Base-by-base conservation (phyloP, 2,113 vertebrate species). In the Ornithorhynchus anatinus region DNA sequence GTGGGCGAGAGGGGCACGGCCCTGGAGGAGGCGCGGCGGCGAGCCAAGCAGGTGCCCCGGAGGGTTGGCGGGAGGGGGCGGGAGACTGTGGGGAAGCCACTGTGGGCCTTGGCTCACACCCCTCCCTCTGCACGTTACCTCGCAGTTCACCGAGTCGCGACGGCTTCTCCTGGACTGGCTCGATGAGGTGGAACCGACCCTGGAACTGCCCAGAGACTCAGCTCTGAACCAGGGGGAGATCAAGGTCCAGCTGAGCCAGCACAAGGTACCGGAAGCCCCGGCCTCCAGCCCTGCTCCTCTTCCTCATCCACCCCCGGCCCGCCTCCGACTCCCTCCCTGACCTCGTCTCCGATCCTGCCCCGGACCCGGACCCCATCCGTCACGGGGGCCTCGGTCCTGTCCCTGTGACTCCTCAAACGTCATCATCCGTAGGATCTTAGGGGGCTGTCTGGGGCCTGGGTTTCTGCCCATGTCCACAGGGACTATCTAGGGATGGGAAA, bases 121-220 rank as follows among this genome's bases (percentile, higher is more conserved):
- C 2, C 0, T 1, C 15, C 19, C 1, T 5, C 17, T 1, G 7
- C 1, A 38, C 6, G 9, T 1, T 1, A 10, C 2, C 33, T 9
- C 13, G n/a, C 84, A 96, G 96, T 96, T 96, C 80, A 92, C 71
- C 13, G 95, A 96, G 72, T 95, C 95, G 0, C 94, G 94, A 88
- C 93, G 88, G 68, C 84, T 96, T 29, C 88, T 97, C 1, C 73
- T 95, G 82, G 94, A 95, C 84, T 97, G 96, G 96, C 93, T 96
- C 92, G 86, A 86, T 0, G 95, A 94, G 57, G 93, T 92, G 20
- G 95, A 96, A 45, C 91, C 89, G 72, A 91, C 85, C 3, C 51
- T 95, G 62, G 94, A 95, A 70, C 86, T 67, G 3, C 92, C 91
- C 4, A 92, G 89, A 72, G 93, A 94, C n/a, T 75, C 90, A 0